Base-by-base conservation (phyloP, 2,797 vertebrate species). In the Cercopithecus diana region DNA sequence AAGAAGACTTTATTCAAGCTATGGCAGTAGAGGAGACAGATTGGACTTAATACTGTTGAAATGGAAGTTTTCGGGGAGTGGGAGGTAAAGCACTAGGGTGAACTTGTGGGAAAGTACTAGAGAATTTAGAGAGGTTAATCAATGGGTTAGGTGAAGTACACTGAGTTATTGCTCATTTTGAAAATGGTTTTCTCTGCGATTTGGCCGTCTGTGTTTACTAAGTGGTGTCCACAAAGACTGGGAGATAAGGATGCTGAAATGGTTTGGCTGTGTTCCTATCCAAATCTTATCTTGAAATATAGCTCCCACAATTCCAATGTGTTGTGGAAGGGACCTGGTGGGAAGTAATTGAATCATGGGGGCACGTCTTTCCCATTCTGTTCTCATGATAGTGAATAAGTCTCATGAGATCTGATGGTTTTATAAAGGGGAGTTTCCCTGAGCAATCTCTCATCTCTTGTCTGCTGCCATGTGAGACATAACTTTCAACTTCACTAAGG, bases 41-140 rank as follows among this genome's bases (percentile, higher is more conserved):
- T 20, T 85, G 5, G 64, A 57, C 19, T 70, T 36, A 82, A 9
- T 43, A 70, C 43, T 58, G 4, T 5, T 61, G 24, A 72, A 48
- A 39, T 10, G 28, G 75, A 90, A 43, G 8, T 36, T 0, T 0
- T 12, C 8, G 2, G 8, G 24, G 2, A 10, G 0, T 48, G 7
- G 4, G 2, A 28, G 17, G 11, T 26, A 36, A 57, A 77, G 7
- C 8, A 43, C n/a, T 64, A 20, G 6, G 13, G 1, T 55, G 76
- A 73, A 52, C 22, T 64, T 50, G 6, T 57, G 12, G 30, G 26
- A 64, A 57, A 24, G 13, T 36, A 72, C 5, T n/a, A 2, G 15
- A 43, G 5, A 22, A 72, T 28, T 95, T 64, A 39, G 0, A 17
- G 43, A 67, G 12, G 5, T 43, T 30, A 43, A 30, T 13, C 57